phyloP scores from a whole-genome alignment of 2,888 invertebrate genomes.

The Lithophane semibrunnea region DNA sequence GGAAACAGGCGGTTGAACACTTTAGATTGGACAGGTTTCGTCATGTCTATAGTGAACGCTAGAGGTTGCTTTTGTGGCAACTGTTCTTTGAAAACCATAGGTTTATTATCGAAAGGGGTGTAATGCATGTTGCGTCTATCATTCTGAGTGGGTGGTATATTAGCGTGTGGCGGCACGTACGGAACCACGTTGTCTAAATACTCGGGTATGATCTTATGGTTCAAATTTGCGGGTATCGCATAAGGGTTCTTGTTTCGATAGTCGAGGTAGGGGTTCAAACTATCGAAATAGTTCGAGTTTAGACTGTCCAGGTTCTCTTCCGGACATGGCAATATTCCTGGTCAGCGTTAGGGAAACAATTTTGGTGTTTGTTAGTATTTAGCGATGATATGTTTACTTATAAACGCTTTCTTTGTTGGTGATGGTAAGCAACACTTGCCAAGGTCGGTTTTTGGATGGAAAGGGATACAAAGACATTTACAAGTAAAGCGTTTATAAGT shows the following conservation, averaged over 20 bases:
- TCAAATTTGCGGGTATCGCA: conserved; percentile 88
- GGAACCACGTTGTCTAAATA: conserved; percentile 77
- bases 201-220: conserved; percentile 84
- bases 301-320: conserved; percentile 86
- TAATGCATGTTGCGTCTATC: conserved; percentile 77
- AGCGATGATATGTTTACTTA: conserved; percentile 60
- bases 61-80: conserved; percentile 75
- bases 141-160: conserved; percentile 68
- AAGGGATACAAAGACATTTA: too few relatives aligned
- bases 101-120: conserved; percentile 75
- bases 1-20: conserved; percentile 87
- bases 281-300: conserved; percentile 86
- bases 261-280: conserved; percentile 84
- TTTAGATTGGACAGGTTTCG: conserved; percentile 82
- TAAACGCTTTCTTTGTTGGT: conserved; percentile 52
- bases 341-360: conserved; percentile 79
- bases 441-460: background rate
- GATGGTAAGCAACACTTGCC: conserved; percentile 12
- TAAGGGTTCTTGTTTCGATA: conserved; percentile 88
- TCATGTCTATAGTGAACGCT: conserved; percentile 83
- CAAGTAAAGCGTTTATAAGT: conserved; percentile 55
- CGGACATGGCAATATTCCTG: conserved; percentile 80
- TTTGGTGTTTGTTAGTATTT: conserved; percentile 65
- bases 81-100: conserved; percentile 83
- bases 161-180: conserved; percentile 87